A percentile compares a stretch with the other conserved stretches of the same genome.
phyloP scores from a whole-genome alignment of 2,797 vertebrate genomes.

The Bufotes viridis region DNA sequence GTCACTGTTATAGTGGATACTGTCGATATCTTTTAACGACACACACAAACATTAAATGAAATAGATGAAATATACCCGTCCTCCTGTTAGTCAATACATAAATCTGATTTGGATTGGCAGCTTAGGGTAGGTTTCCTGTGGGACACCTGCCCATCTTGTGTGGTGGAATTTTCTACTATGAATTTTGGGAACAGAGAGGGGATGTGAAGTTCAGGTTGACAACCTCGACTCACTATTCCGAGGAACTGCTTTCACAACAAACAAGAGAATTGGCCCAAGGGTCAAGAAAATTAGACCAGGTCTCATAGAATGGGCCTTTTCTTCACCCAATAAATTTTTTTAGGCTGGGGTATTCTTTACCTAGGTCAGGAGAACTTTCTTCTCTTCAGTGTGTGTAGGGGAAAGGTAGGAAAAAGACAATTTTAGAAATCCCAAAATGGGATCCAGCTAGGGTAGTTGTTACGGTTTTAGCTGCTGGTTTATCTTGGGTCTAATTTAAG shows the following conservation, averaged over 20 bases:
- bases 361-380: background rate
- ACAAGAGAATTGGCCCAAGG: background rate
- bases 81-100: no score
- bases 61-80: no score
- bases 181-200: background rate
- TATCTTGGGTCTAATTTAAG: background rate
- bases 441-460: background rate
- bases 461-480: background rate
- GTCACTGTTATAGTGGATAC: no score
- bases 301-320: no score
- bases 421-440: background rate
- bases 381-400: background rate
- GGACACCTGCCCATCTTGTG: background rate
- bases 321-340: background rate
- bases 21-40: no score
- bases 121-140: background rate
- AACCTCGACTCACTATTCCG: background rate
- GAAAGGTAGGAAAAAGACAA: background rate
- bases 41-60: no score
- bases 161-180: background rate
- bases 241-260: background rate
- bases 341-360: background rate
- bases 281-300: background rate
- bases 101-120: background rate
- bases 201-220: background rate